A percentile compares a stretch with the other conserved stretches of the same genome.
These are phyloP conservation scores for Chesias legatella DNA, from an alignment of 2,888 invertebrate genomes.

Conservation along the genomic window DNA sequence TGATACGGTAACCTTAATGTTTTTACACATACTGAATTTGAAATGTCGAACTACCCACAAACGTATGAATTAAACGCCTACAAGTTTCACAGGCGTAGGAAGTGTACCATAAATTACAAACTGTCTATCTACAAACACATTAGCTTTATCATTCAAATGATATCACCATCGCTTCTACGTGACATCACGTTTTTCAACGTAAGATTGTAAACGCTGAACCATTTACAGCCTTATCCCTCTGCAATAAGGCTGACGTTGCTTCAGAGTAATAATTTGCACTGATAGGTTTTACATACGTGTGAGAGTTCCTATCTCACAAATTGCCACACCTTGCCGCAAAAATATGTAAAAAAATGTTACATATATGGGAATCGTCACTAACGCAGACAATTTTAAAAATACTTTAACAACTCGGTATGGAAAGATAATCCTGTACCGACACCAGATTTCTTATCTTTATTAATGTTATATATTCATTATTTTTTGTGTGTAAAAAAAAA, in stretches of 20 bases:
- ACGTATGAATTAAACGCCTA: constrained; percentile 9
- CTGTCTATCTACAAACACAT: constrained; percentile 21
- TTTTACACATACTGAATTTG: no score
- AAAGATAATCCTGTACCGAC: no score
- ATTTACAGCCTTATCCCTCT: constrained; percentile 7
- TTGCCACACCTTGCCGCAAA: constrained; percentile 24
- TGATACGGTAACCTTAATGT: no score
- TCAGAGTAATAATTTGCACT: constrained; percentile 1
- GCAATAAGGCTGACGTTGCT: constrained; percentile 5
- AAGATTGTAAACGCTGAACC: constrained; percentile 7
- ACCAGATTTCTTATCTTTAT: no score
- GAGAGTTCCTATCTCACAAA: constrained; percentile 20
- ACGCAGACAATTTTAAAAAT: no score
- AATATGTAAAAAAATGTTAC: background rate
- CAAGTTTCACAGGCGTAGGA: constrained; percentile 8
- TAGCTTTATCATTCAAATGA: constrained; percentile 21
- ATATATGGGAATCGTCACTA: no score
- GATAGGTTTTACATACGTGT: constrained; percentile 22
- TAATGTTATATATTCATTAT: no score
- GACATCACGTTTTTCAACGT: constrained; percentile 18
- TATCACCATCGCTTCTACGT: constrained; percentile 25
- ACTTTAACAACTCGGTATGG: no score
- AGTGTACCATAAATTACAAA: constrained; percentile 25
- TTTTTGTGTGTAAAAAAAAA: no score
- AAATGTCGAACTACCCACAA: no score